Conservation (phyloP, 2,797 vertebrate genomes). For the Rousettus madagascariensis region DNA sequence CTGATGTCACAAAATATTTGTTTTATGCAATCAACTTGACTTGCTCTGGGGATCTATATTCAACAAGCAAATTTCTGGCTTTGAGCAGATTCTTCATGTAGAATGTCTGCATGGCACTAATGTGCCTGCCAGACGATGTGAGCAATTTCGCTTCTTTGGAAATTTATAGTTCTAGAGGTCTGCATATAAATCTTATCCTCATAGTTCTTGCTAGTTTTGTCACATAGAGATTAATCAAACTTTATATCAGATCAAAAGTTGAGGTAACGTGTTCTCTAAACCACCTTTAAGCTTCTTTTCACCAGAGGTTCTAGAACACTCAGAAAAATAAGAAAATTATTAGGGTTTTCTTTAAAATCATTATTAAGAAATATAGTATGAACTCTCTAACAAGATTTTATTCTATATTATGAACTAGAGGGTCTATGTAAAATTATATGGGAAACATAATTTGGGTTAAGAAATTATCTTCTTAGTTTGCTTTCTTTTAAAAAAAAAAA, state of each 20-base stretch:
- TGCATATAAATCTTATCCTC: background rate
- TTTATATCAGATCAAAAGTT: background rate
- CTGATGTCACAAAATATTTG: background rate
- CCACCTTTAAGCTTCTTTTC: background rate
- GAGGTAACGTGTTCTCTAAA: slow-evolving; percentile 5
- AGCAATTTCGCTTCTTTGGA: background rate
- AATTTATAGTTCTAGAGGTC: background rate
- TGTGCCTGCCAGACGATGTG: background rate
- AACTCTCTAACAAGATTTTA: background rate
- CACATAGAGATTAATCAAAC: background rate
- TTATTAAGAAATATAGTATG: background rate
- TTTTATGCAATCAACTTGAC: background rate
- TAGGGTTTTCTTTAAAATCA: background rate
- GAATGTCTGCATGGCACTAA: background rate
- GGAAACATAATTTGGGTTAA: background rate
- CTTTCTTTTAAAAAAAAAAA: background rate
- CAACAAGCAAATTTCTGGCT: background rate
- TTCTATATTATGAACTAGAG: background rate
- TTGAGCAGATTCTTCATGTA: background rate
- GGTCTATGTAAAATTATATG: background rate
- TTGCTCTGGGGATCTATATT: background rate
- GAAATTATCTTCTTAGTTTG: background rate
- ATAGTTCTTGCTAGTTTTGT: background rate
- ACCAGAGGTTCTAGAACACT: background rate
- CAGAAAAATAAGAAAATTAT: background rate